phyloP scores from a whole-genome alignment of 1,140 invertebrate species.

The Zaprionus ornatus region DNA sequence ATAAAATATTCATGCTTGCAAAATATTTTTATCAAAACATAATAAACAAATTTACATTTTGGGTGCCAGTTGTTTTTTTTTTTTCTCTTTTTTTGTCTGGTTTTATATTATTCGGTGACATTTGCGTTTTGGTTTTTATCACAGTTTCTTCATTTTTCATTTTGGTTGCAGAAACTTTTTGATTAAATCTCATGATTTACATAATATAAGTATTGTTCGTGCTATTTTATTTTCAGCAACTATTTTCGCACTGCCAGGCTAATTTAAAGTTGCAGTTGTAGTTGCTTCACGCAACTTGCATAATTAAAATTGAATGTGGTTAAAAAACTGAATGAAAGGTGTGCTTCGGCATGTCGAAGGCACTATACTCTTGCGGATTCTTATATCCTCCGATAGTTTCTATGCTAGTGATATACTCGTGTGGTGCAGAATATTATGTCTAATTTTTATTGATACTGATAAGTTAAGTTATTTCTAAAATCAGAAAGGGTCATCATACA shows the following conservation, averaged over 20 bases:
- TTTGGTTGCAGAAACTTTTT: constrained; percentile 49
- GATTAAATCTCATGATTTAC: constrained; percentile 55
- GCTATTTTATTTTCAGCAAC: constrained; percentile 12
- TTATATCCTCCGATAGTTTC: too few species aligned
- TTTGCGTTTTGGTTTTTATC: constrained; percentile 1
- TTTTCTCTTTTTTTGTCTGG: constrained; percentile 1
- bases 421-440: too few species aligned
- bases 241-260: constrained; percentile 26
- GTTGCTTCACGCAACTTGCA: not conserved
- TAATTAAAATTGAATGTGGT: constrained; percentile 23
- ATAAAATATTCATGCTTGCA: constrained; percentile 70
- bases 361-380: too few species aligned
- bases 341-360: too few species aligned
- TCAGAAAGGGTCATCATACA: too few species aligned
- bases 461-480: too few species aligned
- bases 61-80: constrained; percentile 16
- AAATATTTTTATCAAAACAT: constrained; percentile 75
- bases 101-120: constrained; percentile 9
- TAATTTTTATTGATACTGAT: too few species aligned
- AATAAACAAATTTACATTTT: constrained; percentile 78
- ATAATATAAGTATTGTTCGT: constrained; percentile 5
- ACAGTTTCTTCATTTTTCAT: not conserved
- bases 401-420: too few species aligned
- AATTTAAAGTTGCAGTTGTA: constrained; percentile 51
- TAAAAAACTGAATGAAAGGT: too few species aligned